These are phyloP conservation scores for Rhinopithecus roxellana DNA, from an alignment of 2,113 vertebrate species.

Conservation along the genomic window DNA sequence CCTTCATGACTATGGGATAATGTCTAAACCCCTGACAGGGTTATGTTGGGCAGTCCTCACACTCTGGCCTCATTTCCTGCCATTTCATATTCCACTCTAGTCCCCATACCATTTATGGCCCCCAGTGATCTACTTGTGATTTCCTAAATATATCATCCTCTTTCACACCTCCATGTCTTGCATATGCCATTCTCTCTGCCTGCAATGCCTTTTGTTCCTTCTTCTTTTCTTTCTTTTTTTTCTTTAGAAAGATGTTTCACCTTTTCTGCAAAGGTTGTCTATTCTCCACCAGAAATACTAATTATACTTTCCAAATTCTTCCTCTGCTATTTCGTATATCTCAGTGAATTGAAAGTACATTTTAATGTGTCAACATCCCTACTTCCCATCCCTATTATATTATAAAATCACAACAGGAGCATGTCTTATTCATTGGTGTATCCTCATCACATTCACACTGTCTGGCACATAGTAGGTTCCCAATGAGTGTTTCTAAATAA, in stretches of 20 bases:
- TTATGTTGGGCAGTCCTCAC: neutral
- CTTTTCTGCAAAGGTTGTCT: neutral
- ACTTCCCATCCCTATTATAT: neutral
- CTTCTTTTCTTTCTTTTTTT: neutral
- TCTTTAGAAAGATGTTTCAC: neutral
- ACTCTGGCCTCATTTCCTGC: neutral
- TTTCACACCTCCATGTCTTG: neutral
- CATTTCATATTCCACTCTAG: neutral
- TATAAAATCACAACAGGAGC: constrained; percentile 1
- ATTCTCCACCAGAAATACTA: neutral
- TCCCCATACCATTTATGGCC: neutral
- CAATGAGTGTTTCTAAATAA: constrained; percentile 51
- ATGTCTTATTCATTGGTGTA: neutral
- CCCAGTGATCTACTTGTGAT: neutral
- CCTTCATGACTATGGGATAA: neutral
- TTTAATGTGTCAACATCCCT: neutral
- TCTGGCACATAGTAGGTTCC: constrained; percentile 54
- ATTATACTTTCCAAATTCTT: constrained; percentile 11
- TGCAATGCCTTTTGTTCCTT: neutral
- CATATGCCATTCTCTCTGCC: neutral
- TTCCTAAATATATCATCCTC: neutral
- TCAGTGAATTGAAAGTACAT: neutral
- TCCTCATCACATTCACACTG: neutral
- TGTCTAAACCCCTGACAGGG: neutral
- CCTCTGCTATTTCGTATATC: neutral